Percentiles rank a stretch among this genome's conserved stretches.
Conservation (phyloP, 1,140 invertebrate species). For the Diplogasteroides magnus region DNA sequence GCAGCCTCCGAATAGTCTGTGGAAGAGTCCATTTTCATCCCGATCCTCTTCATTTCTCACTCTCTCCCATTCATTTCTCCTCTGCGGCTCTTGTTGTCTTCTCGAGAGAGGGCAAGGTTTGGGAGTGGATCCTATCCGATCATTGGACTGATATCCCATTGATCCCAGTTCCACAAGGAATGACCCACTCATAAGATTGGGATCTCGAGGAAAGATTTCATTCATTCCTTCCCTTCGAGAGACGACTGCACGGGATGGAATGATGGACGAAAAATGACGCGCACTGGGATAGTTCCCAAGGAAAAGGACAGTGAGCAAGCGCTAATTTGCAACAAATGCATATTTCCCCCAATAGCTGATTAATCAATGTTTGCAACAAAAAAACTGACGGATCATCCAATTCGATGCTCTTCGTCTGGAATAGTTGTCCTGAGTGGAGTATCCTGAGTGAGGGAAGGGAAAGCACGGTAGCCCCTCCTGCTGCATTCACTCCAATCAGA, state of each 20-base stretch:
- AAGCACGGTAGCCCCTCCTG: slow-evolving; percentile 44
- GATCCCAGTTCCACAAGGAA: too few relatives aligned
- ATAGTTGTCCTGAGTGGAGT: slow-evolving; percentile 34
- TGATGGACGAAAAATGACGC: slow-evolving; percentile 3
- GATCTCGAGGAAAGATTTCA: too few relatives aligned
- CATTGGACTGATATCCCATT: too few relatives aligned
- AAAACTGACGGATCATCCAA: slow-evolving; percentile 51
- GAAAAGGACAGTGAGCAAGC: slow-evolving; percentile 5
- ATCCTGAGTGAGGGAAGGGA: slow-evolving; percentile 44
- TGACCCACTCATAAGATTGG: too few relatives aligned
- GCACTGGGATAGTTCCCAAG: slow-evolving; percentile 7
- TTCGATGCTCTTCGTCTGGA: slow-evolving; percentile 50
- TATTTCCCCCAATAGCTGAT: too few relatives aligned
- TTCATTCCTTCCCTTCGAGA: neutral
- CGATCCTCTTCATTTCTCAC: neutral
- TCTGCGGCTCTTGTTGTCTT: too few relatives aligned
- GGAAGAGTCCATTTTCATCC: neutral
- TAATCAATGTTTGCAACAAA: too few relatives aligned
- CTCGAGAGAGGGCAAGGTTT: too few relatives aligned
- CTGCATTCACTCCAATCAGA: slow-evolving; percentile 43
- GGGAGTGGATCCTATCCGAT: too few relatives aligned
- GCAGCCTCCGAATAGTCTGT: neutral
- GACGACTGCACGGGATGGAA: neutral
- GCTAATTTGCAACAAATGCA: slow-evolving; percentile 6
- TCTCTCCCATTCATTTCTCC: neutral